phyloP scores from a whole-genome alignment of 2,797 vertebrate species.

The Eulemur rubriventer region DNA sequence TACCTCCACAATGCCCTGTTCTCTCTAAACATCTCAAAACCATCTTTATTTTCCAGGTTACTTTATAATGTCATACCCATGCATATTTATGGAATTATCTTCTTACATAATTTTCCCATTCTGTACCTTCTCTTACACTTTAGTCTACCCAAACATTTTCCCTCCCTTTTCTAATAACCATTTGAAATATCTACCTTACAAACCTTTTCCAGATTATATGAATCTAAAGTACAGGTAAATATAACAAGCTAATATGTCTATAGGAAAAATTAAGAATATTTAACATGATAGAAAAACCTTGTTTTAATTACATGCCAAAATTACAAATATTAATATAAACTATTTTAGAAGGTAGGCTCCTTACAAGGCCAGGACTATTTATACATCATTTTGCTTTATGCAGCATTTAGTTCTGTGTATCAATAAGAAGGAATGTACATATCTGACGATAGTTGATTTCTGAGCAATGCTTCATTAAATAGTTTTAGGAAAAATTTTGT shows the following conservation, averaged over 20 bases:
- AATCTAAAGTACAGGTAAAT: background rate
- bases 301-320: background rate
- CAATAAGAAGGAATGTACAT: background rate
- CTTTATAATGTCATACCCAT: background rate
- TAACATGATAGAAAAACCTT: background rate
- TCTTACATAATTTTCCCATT: background rate
- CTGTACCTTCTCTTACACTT: background rate
- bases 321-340: background rate
- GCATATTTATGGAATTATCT: background rate
- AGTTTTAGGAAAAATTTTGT: background rate
- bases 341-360: background rate
- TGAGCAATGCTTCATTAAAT: background rate
- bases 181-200: background rate
- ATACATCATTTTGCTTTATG: background rate
- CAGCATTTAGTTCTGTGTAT: background rate
- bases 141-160: background rate
- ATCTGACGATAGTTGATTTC: background rate
- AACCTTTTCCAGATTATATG: background rate
- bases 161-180: background rate
- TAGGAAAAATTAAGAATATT: slow-evolving; percentile 4
- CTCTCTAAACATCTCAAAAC: background rate
- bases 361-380: background rate
- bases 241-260: background rate
- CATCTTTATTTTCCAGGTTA: background rate
- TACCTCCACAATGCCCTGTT: background rate